These are phyloP conservation scores for Silurus lanzhouensis DNA, from an alignment of 2,797 vertebrate species.

Conservation along the genomic window DNA sequence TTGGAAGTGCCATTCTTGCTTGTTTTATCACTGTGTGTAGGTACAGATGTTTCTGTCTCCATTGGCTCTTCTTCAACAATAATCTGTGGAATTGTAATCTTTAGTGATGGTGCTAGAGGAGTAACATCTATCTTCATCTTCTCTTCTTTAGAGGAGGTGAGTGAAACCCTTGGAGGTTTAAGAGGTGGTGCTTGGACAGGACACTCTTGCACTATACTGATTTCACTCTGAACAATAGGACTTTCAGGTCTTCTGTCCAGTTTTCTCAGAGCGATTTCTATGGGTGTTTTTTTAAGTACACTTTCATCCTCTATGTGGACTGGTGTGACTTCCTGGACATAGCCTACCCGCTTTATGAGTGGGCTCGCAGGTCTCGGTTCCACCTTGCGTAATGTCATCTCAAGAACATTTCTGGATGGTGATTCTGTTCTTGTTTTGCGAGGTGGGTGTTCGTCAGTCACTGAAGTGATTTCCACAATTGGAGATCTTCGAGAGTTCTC, in stretches of 20 bases:
- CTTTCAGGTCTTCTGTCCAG: constrained; percentile 76
- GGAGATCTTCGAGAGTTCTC: constrained; percentile 71
- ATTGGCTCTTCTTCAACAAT: constrained; percentile 75
- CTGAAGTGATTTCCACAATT: constrained; percentile 49
- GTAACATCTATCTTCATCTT: constrained; percentile 73
- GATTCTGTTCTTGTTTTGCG: constrained; percentile 64
- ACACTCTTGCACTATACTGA: constrained; percentile 60
- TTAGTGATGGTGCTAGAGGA: constrained; percentile 53
- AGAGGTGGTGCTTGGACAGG: constrained; percentile 52
- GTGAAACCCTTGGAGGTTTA: constrained; percentile 63
- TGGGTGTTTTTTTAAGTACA: constrained; percentile 67
- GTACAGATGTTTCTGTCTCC: constrained; percentile 60
- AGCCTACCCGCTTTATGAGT: constrained; percentile 72
- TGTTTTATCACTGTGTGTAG: constrained; percentile 51
- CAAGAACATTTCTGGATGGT: constrained; percentile 65
- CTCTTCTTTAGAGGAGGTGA: constrained; percentile 63
- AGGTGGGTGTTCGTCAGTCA: constrained; percentile 58
- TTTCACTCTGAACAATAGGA: constrained; percentile 72
- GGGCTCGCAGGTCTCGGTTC: constrained; percentile 76
- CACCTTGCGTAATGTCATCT: constrained; percentile 71
- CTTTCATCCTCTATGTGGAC: constrained; percentile 63
- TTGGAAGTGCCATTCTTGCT: constrained; percentile 55
- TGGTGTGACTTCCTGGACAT: constrained; percentile 68
- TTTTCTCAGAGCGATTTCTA: constrained; percentile 69
- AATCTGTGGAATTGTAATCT: constrained; percentile 73